phyloP scores from a whole-genome alignment of 2,797 vertebrate genomes.

The Zenarchopterus dispar region DNA sequence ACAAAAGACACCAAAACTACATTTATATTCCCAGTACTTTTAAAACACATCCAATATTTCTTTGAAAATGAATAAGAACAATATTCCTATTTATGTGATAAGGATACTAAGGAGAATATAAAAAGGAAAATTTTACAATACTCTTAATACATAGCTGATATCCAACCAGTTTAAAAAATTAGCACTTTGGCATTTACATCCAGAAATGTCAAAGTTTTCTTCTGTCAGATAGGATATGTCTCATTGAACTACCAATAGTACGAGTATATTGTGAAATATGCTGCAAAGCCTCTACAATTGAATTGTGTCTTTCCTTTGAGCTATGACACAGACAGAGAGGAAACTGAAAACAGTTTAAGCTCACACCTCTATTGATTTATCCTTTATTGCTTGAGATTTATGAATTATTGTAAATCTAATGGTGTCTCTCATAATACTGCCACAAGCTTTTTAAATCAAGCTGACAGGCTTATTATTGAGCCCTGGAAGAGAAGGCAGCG shows the following conservation, averaged over 20 bases:
- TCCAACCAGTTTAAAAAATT: too few species aligned
- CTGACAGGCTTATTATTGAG: conserved; percentile 81
- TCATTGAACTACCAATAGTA: conserved; percentile 37
- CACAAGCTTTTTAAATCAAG: conserved; percentile 79
- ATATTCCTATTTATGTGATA: too few species aligned
- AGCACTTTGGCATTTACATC: neutral
- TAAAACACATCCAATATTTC: neutral
- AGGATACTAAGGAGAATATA: too few species aligned
- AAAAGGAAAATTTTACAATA: too few species aligned
- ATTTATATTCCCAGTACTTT: neutral
- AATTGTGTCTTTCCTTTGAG: conserved; percentile 61
- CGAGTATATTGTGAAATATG: conserved; percentile 41
- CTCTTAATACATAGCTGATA: too few species aligned
- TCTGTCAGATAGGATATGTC: conserved; percentile 23
- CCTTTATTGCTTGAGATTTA: conserved; percentile 78
- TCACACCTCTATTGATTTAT: conserved; percentile 75
- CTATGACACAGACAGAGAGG: conserved; percentile 55
- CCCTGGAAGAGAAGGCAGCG: conserved; percentile 46
- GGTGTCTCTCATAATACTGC: conserved; percentile 76
- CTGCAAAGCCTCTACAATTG: conserved; percentile 51
- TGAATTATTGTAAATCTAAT: conserved; percentile 81
- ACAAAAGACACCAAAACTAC: neutral
- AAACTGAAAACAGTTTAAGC: conserved; percentile 68
- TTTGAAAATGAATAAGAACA: too few species aligned
- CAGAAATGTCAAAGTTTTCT: conserved; percentile 14